Conservation (phyloP, 1,140 invertebrate genomes). For the Diprion similis region DNA sequence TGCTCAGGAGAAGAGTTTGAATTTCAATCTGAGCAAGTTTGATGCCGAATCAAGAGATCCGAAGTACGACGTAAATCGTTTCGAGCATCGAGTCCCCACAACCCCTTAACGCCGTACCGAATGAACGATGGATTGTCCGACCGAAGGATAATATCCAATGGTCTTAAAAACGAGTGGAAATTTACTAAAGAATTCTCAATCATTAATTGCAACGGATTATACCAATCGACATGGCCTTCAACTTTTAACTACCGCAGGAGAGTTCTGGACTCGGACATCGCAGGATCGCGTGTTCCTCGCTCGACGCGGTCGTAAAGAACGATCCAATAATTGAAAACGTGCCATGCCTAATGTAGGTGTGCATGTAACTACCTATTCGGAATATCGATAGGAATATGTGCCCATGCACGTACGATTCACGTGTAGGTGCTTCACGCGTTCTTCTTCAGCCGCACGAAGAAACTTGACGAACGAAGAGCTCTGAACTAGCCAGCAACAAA, state of each 20-base stretch:
- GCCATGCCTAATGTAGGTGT: constrained; percentile 56
- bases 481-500: constrained; percentile 40
- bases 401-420: constrained; percentile 9
- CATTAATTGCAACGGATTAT: no score
- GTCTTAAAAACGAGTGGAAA: no score
- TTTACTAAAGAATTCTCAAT: no score
- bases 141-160: no score
- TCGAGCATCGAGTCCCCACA: no score
- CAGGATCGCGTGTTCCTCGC: constrained; percentile 5
- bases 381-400: background rate
- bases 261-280: background rate
- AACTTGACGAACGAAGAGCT: constrained; percentile 40
- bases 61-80: no score
- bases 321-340: constrained; percentile 57
- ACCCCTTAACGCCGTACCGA: no score
- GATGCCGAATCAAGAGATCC: no score
- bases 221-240: background rate
- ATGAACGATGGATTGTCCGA: no score
- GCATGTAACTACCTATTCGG: constrained; percentile 23
- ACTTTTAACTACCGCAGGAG: background rate
- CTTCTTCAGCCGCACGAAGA: constrained; percentile 20
- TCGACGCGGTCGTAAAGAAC: constrained; percentile 55
- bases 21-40: no score
- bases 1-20: no score
- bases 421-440: constrained; percentile 23